These are phyloP conservation scores for Aradophagus sp. DNA, from an alignment of 1,140 invertebrate species.

Conservation along the genomic window DNA sequence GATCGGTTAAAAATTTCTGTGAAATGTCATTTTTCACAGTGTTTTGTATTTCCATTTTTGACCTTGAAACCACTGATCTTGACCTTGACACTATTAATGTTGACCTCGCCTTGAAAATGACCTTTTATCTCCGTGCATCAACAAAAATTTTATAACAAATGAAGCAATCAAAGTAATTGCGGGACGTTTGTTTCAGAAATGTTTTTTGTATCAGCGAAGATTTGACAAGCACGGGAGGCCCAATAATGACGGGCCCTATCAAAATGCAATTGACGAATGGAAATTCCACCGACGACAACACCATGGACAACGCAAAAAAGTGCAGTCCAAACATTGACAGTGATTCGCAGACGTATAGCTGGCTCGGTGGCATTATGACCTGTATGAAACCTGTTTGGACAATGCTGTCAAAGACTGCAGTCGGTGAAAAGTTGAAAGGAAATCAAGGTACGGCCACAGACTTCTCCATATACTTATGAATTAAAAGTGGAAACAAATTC, in stretches of 20 bases:
- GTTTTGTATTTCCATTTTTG: no score
- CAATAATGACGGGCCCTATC: conserved; percentile 63
- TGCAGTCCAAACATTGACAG: conserved; percentile 63
- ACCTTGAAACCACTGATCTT: no score
- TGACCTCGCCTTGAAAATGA: no score
- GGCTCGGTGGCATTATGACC: conserved; percentile 88
- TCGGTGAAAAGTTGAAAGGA: conserved; percentile 81
- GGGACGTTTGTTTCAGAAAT: conserved; percentile 14
- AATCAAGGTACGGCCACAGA: conserved; percentile 72
- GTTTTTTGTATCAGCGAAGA: conserved; percentile 19
- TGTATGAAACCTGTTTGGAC: conserved; percentile 89
- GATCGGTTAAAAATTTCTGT: no score
- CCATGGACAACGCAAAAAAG: conserved; percentile 65
- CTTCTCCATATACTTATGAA: no score
- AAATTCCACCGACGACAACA: conserved; percentile 64
- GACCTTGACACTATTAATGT: no score
- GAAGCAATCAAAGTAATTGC: no score
- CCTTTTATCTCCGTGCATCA: no score
- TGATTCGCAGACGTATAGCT: conserved; percentile 78
- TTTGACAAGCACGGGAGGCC: conserved; percentile 63
- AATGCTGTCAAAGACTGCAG: conserved; percentile 86
- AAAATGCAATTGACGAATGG: conserved; percentile 70
- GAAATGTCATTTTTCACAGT: no score
- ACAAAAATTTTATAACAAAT: no score
- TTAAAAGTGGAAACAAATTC: no score